Evolutionary conservation across 2,797 vertebrate species (phyloP), one percentile per base, ranked within the genome.

Genomic region (Chanos chanos): DNA sequence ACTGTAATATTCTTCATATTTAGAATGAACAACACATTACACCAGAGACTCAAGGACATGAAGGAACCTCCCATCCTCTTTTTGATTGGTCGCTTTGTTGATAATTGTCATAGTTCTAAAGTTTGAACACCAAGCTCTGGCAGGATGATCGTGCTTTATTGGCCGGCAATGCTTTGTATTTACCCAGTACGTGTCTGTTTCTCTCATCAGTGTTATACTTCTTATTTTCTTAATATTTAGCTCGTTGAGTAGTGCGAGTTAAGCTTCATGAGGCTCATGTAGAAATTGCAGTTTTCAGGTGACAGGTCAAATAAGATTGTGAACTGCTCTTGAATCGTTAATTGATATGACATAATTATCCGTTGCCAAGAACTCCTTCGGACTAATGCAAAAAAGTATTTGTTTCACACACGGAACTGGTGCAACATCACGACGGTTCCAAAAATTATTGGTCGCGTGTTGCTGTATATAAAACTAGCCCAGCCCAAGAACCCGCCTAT

Each of bases 401-500:
- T 15, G 16, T 43, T 33, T 48, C 44, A 4, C 37, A 54, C 28
- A 62, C 43, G 41, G 30, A 55, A 72, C 59, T 83, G 79, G 75
- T 74, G 77, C 79, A 76, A 73, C 77, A 30, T 82, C 52, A 36
- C 25, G 58, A 39, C 27, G 49, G 54, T 63, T 41, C 40, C 53
- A 40, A 52, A 66, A 62, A 50, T 39, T 34, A 55, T 80, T 83
- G 76, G 78, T 79, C 81, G 83, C 83, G 79, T 77, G 53, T 27
- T 45, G 52, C 28, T 50, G 62, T 55, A 31, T 51, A 78, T 71
- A 71, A 68, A 70, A 64, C 30, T 81, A 87, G 87, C 79, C 87
- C 87, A 81, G 74, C 89, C 89, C 88, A 70, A 74, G 81, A 80
- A 74, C 82, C 82, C 87, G 82, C 86, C 86, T 84, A 82, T 80